A percentile compares a stretch with the other conserved stretches of the same genome.
Conservation (phyloP, 2,113 vertebrate species). For the Syngnathus scovelli region DNA sequence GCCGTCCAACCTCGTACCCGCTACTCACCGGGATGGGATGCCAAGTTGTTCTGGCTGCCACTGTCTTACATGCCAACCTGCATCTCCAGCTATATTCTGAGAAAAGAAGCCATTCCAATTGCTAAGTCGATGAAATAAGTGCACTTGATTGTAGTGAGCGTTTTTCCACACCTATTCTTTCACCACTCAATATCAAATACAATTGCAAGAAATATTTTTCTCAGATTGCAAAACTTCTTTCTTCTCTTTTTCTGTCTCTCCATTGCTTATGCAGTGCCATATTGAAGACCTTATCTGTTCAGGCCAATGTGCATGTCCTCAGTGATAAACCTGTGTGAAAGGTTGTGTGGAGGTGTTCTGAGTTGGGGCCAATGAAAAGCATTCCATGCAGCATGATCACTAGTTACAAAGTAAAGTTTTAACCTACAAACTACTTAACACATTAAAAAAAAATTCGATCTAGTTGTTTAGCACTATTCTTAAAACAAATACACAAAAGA, state of each 20-base stretch:
- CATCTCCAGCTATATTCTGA: slow-evolving; percentile 63
- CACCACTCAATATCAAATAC: background rate
- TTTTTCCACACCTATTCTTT: background rate
- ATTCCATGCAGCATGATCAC: background rate
- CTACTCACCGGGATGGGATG: slow-evolving; percentile 81
- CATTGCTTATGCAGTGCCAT: background rate
- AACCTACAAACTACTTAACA: no score
- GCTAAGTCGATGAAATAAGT: slow-evolving; percentile 41
- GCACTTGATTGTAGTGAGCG: background rate
- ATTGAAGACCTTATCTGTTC: slow-evolving; percentile 24
- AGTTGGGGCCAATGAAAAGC: background rate
- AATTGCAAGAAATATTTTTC: background rate
- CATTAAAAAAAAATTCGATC: no score
- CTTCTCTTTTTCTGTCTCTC: background rate
- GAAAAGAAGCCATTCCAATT: slow-evolving; percentile 46
- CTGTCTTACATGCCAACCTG: slow-evolving; percentile 75
- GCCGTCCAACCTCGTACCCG: slow-evolving; percentile 71
- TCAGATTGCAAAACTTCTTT: background rate
- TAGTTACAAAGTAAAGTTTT: no score
- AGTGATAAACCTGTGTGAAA: slow-evolving; percentile 2
- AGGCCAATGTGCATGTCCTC: background rate
- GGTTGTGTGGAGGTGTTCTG: background rate
- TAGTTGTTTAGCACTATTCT: no score
- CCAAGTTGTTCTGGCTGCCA: slow-evolving; percentile 78
- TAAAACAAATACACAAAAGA: slow-evolving; percentile 3